phyloP scores from a whole-genome alignment of 2,797 vertebrate genomes.

The Myiotriccus ornatus region DNA sequence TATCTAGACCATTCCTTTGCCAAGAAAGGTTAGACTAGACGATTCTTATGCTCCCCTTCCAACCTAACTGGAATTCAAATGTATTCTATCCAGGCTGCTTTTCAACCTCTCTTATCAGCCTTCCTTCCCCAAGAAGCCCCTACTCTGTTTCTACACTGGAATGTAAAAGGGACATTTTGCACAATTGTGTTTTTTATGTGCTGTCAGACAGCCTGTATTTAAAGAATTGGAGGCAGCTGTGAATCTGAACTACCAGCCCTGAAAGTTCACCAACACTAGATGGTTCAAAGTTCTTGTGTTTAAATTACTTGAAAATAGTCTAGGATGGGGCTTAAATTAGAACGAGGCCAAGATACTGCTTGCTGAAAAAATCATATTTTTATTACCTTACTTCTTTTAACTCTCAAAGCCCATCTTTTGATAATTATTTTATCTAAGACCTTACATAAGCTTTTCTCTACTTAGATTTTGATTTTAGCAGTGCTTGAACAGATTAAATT shows the following conservation, averaged over 20 bases:
- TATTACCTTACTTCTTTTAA: neutral
- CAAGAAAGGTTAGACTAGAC: neutral
- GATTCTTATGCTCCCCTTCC: neutral
- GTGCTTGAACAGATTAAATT: neutral
- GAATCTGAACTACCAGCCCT: neutral
- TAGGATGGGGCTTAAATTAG: neutral
- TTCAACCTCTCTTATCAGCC: neutral
- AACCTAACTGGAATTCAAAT: neutral
- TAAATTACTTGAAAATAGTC: neutral
- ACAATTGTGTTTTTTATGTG: neutral
- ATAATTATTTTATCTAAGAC: neutral
- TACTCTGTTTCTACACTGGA: neutral
- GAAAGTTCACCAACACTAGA: neutral
- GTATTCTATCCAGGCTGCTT: neutral
- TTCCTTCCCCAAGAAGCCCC: neutral
- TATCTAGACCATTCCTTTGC: neutral
- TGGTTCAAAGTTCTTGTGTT: neutral
- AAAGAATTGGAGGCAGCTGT: neutral
- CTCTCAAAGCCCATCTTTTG: neutral
- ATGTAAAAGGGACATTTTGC: neutral
- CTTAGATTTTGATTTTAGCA: neutral
- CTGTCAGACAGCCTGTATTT: neutral
- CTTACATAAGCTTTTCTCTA: neutral
- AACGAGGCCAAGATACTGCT: neutral
- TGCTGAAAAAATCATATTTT: neutral